Evolutionary conservation across 2,797 vertebrate species (phyloP).

Genomic region (Periophthalmus magnuspinnatus): DNA sequence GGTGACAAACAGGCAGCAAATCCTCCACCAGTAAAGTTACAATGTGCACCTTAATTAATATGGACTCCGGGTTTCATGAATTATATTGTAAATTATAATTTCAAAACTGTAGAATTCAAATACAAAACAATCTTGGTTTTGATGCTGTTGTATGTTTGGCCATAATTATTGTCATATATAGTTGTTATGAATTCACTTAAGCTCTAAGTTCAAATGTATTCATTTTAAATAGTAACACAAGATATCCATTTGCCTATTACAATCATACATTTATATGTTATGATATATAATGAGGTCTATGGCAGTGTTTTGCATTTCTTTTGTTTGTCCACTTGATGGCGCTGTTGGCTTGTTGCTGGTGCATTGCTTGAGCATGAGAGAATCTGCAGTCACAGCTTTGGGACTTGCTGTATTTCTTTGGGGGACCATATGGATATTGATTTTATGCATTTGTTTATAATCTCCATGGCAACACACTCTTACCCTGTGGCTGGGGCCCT

Average conservation of each 20-base stretch:
- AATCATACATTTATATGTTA: background rate
- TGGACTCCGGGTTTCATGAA: background rate
- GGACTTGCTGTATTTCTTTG: conserved; percentile 17
- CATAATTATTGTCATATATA: background rate
- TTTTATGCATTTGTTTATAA: conserved; percentile 37
- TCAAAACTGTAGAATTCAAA: too few relatives aligned
- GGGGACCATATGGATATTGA: conserved; percentile 68
- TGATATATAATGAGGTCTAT: background rate
- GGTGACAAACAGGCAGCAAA: too few relatives aligned
- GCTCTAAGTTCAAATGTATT: background rate
- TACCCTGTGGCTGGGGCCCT: conserved; percentile 34
- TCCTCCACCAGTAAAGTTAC: too few relatives aligned
- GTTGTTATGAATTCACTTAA: background rate
- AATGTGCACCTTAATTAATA: background rate
- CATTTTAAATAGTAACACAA: too few relatives aligned
- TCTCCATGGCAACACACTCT: conserved; percentile 43
- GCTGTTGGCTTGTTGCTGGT: conserved; percentile 43
- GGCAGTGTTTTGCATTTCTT: background rate
- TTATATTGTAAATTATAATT: background rate
- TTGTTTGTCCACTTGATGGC: conserved; percentile 32
- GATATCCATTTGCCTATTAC: background rate
- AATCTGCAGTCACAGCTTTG: conserved; percentile 20
- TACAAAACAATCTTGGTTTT: background rate
- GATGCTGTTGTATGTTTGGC: background rate
- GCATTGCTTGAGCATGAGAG: conserved; percentile 30